Evolutionary conservation across 1,140 invertebrate species (phyloP).

Genomic region (Colletes gigas): DNA sequence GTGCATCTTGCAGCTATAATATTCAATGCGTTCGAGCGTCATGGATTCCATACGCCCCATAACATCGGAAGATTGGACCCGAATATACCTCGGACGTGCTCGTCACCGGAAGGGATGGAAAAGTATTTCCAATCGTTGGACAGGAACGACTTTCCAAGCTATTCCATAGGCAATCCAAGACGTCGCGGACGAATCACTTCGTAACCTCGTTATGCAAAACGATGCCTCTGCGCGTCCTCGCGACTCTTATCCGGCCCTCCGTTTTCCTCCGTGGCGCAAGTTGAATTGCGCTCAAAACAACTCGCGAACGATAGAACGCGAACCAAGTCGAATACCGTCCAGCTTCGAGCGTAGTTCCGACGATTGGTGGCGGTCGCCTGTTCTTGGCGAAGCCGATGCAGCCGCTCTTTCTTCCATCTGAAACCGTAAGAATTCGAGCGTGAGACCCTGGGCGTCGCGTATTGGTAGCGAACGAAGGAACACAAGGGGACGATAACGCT

Average conservation of each 20-base stretch:
- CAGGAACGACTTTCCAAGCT: background rate
- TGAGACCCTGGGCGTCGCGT: background rate
- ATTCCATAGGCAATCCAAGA: conserved; percentile 30
- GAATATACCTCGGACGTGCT: conserved; percentile 18
- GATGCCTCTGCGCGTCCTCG: background rate
- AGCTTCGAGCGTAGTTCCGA: background rate
- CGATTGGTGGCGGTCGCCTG: background rate
- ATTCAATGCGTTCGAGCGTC: conserved; percentile 11
- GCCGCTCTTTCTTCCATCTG: conserved; percentile 1
- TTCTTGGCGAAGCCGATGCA: background rate
- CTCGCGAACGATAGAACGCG: conserved; percentile 41
- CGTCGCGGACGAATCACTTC: conserved; percentile 53
- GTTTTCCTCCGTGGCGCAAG: conserved; percentile 34
- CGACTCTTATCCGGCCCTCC: background rate
- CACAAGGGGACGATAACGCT: background rate
- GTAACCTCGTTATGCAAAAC: conserved; percentile 62
- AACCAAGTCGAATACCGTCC: conserved; percentile 1
- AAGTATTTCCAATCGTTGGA: conserved; percentile 19
- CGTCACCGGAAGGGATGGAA: conserved; percentile 34
- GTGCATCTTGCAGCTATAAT: background rate
- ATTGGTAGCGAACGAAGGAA: background rate
- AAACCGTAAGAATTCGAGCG: background rate
- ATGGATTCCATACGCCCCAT: background rate
- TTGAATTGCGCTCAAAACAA: conserved; percentile 66
- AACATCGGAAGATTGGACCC: conserved; percentile 4